Percentiles rank a stretch among this genome's conserved stretches.
phyloP scores from a whole-genome alignment of 2,888 invertebrate genomes.

The Coleophora flavipennella region DNA sequence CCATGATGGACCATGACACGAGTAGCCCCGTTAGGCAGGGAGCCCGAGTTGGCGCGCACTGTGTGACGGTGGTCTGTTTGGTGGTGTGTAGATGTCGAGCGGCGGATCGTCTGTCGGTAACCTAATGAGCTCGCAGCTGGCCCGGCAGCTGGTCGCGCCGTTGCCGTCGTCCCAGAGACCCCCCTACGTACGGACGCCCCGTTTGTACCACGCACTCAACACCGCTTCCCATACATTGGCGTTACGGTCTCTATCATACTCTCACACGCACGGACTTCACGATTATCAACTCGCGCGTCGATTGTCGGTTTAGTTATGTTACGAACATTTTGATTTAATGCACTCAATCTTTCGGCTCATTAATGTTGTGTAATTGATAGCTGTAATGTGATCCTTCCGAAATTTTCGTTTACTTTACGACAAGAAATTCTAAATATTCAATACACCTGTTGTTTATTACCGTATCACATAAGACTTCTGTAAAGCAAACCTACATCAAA shows the following conservation, averaged over 20 bases:
- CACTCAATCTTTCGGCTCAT: too few relatives aligned
- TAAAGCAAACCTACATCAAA: too few relatives aligned
- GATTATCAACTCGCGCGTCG: conserved; percentile 13
- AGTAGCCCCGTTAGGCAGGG: not conserved
- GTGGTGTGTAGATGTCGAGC: conserved; percentile 55
- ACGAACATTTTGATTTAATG: too few relatives aligned
- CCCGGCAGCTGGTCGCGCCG: conserved; percentile 74
- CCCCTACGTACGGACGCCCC: conserved; percentile 69
- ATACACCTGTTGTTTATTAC: too few relatives aligned
- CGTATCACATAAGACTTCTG: too few relatives aligned
- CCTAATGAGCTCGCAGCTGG: conserved; percentile 74
- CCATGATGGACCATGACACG: too few relatives aligned
- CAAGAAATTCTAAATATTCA: too few relatives aligned
- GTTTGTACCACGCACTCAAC: conserved; percentile 72
- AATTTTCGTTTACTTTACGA: too few relatives aligned
- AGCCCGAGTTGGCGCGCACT: conserved; percentile 2
- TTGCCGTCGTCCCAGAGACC: conserved; percentile 65
- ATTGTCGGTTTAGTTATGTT: conserved; percentile 10
- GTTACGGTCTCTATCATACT: conserved; percentile 34
- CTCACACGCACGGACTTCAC: conserved; percentile 34
- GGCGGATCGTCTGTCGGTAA: conserved; percentile 35
- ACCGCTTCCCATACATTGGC: conserved; percentile 63
- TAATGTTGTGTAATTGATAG: too few relatives aligned
- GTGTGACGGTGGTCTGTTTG: conserved; percentile 35
- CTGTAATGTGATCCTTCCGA: too few relatives aligned